Evolutionary conservation across 2,113 vertebrate genomes (phyloP).

Genomic region (Penelope pileata): DNA sequence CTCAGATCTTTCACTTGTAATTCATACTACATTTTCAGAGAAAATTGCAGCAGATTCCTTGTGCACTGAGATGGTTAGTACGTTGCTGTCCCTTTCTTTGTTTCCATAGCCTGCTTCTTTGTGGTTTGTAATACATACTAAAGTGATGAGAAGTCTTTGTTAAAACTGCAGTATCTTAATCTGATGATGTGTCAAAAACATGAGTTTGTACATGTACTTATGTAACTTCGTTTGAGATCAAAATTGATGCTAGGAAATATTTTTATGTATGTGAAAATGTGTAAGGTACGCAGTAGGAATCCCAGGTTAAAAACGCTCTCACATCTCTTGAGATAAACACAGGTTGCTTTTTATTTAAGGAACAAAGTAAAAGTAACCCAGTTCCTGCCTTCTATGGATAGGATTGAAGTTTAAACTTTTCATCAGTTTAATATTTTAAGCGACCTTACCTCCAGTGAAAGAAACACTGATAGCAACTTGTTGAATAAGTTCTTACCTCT

Average conservation of each 20-base stretch:
- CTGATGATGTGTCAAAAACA: background rate
- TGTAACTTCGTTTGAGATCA: background rate
- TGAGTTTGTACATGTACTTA: background rate
- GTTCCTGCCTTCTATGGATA: background rate
- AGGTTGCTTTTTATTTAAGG: background rate
- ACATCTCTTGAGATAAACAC: slow-evolving; percentile 5
- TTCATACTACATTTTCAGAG: background rate
- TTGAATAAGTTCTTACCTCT: background rate
- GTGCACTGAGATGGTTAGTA: background rate
- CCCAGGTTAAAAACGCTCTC: slow-evolving; percentile 29
- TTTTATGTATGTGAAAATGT: background rate
- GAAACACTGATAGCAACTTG: background rate
- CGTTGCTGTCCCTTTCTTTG: background rate
- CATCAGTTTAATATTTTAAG: background rate
- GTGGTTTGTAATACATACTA: fast-evolving
- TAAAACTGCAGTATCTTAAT: background rate
- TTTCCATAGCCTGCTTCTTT: background rate
- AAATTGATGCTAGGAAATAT: background rate
- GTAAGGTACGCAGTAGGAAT: background rate
- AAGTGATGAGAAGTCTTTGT: background rate
- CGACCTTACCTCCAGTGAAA: background rate
- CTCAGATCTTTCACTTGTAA: background rate
- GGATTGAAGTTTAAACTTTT: background rate
- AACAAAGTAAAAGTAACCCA: background rate
- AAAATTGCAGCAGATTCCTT: background rate